Conservation (phyloP, 2,888 invertebrate genomes). For the Sinelater perroti region DNA sequence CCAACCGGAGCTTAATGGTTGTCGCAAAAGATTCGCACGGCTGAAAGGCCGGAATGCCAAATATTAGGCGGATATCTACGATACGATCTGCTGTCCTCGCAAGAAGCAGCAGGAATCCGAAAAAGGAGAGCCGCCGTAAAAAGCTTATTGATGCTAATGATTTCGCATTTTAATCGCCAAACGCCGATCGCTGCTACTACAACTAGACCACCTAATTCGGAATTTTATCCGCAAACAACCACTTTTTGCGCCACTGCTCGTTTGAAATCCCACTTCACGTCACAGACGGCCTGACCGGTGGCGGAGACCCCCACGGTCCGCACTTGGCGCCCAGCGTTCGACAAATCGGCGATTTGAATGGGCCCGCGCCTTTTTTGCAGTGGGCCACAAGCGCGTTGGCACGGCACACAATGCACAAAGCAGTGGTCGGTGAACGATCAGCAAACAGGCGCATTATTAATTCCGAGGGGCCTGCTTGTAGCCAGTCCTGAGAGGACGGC, state of each 20-base stretch:
- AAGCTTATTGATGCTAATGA: constrained; percentile 35
- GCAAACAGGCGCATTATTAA: constrained; percentile 16
- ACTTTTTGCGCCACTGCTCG: constrained; percentile 23
- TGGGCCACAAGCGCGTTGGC: background rate
- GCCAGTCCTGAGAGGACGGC: constrained; percentile 7
- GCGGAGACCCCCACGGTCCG: too few species aligned
- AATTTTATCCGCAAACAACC: constrained; percentile 36
- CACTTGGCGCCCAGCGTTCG: background rate
- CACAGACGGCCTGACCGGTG: constrained; percentile 32
- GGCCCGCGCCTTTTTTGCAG: background rate
- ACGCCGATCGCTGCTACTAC: constrained; percentile 7
- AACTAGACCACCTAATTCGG: constrained; percentile 41
- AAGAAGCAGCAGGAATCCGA: constrained; percentile 16
- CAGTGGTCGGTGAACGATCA: constrained; percentile 6
- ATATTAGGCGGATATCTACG: constrained; percentile 10
- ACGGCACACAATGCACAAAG: constrained; percentile 7
- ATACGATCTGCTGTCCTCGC: constrained; percentile 11
- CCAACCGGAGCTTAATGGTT: background rate
- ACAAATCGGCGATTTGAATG: constrained; percentile 1
- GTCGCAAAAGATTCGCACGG: constrained; percentile 4
- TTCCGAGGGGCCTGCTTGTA: constrained; percentile 11
- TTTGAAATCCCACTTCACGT: constrained; percentile 33
- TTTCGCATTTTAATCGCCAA: constrained; percentile 35
- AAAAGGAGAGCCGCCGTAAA: constrained; percentile 16
- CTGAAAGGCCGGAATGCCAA: constrained; percentile 7